Percentiles rank a stretch among this genome's conserved stretches.
Evolutionary conservation across 2,113 vertebrate species (phyloP).

Genomic region (Archocentrus centrarchus): DNA sequence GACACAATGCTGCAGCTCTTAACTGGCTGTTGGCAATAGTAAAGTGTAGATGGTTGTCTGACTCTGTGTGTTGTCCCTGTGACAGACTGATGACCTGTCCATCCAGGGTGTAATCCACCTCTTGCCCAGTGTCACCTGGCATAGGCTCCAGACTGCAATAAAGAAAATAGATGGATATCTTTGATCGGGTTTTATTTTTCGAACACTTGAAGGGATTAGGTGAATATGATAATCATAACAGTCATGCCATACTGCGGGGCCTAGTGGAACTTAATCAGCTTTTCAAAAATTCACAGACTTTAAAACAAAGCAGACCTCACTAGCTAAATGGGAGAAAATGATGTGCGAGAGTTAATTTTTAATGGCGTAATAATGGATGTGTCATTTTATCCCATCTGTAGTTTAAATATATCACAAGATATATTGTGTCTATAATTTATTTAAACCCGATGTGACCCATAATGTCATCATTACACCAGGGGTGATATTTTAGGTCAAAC

Average conservation of each 20-base stretch:
- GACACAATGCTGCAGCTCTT: not conserved
- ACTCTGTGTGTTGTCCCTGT: not conserved
- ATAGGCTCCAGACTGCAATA: not conserved
- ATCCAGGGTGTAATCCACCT: not conserved
- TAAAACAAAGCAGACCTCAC: slow-evolving; percentile 13
- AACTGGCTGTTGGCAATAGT: not conserved
- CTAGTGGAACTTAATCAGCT: not conserved
- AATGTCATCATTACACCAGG: not conserved
- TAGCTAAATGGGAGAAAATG: not conserved
- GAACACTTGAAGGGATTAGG: not conserved
- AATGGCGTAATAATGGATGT: slow-evolving; percentile 46
- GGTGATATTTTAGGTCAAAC: slow-evolving; percentile 3
- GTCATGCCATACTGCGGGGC: not conserved
- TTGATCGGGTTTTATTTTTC: slow-evolving; percentile 1
- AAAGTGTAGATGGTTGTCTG: not conserved
- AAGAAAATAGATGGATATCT: not conserved
- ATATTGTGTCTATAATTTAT: slow-evolving; percentile 25
- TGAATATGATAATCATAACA: not conserved
- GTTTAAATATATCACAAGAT: slow-evolving; percentile 26
- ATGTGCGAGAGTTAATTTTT: slow-evolving; percentile 42
- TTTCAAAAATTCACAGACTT: not conserved
- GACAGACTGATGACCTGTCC: not conserved
- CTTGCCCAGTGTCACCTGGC: slow-evolving; percentile 9
- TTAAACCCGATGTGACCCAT: slow-evolving; percentile 1
- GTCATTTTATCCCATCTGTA: slow-evolving; percentile 26